These are phyloP conservation scores for Andinoacara biseriatus DNA, from an alignment of 2,113 vertebrate genomes.

Conservation along the genomic window DNA sequence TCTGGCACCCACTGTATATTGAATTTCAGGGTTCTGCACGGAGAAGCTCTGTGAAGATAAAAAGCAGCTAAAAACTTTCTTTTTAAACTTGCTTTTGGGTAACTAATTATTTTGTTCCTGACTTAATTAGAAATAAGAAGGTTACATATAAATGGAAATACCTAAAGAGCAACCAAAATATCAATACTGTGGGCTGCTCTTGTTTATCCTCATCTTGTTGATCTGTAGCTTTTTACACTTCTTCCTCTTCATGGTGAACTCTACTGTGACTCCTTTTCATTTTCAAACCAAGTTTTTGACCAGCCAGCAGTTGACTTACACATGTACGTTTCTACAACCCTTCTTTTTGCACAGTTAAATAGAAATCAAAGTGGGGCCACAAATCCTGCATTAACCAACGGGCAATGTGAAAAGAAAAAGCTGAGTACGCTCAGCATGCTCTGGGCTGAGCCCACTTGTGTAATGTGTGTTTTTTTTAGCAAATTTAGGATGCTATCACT, in stretches of 20 bases:
- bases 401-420: not conserved
- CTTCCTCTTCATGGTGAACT: not conserved
- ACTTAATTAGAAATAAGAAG: constrained; percentile 3
- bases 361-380: not conserved
- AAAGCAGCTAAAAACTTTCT: no score
- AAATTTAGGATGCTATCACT: not conserved
- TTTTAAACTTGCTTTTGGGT: no score
- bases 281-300: not conserved
- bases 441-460: not conserved
- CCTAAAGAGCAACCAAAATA: not conserved
- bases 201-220: not conserved
- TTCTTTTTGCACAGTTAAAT: not conserved
- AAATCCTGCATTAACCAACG: not conserved
- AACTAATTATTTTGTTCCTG: not conserved
- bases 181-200: not conserved
- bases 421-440: not conserved
- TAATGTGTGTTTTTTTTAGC: not conserved
- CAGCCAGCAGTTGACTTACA: not conserved
- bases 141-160: not conserved
- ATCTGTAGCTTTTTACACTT: not conserved
- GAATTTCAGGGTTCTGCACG: not conserved
- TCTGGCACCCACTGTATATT: not conserved
- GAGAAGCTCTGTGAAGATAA: not conserved
- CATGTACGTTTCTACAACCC: no score
- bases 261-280: no score